These are phyloP conservation scores for Sipha maydis DNA, from an alignment of 2,888 invertebrate species.

Conservation along the genomic window DNA sequence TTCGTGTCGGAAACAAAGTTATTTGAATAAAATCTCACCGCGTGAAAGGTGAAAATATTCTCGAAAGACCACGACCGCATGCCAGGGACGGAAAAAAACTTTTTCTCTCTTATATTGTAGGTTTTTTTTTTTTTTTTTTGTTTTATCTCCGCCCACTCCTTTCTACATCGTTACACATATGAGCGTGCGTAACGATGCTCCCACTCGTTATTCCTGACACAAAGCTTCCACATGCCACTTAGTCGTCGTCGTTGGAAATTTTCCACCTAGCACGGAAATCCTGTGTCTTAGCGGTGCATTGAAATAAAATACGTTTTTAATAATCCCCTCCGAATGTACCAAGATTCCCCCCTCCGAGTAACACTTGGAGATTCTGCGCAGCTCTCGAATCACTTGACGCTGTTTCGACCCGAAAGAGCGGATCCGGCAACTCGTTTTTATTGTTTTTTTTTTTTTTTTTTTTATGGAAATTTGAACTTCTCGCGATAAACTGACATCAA, in stretches of 20 bases:
- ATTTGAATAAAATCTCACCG: constrained; percentile 30
- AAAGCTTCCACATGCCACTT: constrained; percentile 57
- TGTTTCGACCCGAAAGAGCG: not conserved
- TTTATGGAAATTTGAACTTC: no score
- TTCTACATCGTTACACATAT: not conserved
- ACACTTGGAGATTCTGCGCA: no score
- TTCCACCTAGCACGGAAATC: constrained; percentile 41
- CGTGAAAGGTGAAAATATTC: constrained; percentile 52
- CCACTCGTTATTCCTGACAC: constrained; percentile 58
- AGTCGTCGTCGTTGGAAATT: constrained; percentile 16
- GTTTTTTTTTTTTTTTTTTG: not conserved
- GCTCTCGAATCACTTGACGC: constrained; percentile 14
- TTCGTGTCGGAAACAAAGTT: constrained; percentile 41
- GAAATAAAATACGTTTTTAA: constrained; percentile 54
- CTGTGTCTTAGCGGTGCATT: constrained; percentile 33
- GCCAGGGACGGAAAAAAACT: not conserved
- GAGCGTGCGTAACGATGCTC: not conserved
- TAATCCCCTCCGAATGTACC: constrained; percentile 28
- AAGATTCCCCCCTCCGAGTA: no score
- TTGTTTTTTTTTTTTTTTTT: not conserved
- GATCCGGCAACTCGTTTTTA: not conserved
- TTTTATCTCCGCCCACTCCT: not conserved
- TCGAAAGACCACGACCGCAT: not conserved
- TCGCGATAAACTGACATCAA: not conserved
- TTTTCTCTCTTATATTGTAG: no score